Evolutionary conservation across 2,797 vertebrate genomes (phyloP).

Genomic region (Megaceryle alcyon): DNA sequence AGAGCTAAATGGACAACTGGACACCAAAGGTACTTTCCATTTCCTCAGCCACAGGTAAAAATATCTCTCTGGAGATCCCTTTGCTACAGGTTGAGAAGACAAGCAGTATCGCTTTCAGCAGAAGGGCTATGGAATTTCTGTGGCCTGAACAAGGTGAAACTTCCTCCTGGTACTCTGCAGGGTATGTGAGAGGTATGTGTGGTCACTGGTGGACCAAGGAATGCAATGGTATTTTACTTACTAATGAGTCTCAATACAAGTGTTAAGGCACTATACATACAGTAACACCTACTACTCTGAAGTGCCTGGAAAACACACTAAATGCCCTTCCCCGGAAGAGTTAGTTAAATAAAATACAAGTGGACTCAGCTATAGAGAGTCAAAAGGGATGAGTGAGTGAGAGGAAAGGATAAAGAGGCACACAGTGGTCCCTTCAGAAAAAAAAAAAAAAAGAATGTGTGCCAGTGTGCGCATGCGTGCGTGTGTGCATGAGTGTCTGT

Average conservation of each 20-base stretch:
- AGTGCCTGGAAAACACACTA: background rate
- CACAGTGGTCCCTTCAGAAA: background rate
- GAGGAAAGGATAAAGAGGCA: slow-evolving; percentile 2
- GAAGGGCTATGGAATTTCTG: background rate
- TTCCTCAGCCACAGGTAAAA: background rate
- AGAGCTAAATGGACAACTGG: background rate
- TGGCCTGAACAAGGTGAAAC: background rate
- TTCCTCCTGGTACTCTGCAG: background rate
- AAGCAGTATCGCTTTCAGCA: background rate
- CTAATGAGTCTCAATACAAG: background rate
- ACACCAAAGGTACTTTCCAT: background rate
- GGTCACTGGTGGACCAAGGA: background rate
- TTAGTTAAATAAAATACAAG: background rate
- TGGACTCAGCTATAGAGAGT: background rate
- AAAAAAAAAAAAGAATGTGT: background rate
- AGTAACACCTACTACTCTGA: background rate
- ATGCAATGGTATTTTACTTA: background rate
- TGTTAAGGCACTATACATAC: background rate
- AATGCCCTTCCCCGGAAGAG: background rate
- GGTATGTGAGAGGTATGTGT: background rate
- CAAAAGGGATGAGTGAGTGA: background rate
- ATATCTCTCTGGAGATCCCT: background rate
- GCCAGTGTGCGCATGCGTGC: background rate
- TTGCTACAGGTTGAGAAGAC: background rate
- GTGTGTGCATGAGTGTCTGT: accelerated